These are phyloP conservation scores for Lepisosteus oculatus DNA, from an alignment of 2,113 vertebrate species.

Conservation along the genomic window DNA sequence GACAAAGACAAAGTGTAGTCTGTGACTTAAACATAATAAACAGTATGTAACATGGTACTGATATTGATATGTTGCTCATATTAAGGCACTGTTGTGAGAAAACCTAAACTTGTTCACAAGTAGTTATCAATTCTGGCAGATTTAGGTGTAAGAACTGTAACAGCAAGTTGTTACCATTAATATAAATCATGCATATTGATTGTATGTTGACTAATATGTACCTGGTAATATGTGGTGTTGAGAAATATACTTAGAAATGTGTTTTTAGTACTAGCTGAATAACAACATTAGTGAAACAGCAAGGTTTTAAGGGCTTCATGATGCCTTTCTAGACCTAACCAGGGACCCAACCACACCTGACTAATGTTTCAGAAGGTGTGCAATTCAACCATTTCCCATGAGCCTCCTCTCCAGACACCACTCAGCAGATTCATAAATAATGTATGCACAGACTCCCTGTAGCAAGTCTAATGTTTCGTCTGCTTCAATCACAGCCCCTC, in stretches of 20 bases:
- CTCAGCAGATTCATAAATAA: slow-evolving; percentile 38
- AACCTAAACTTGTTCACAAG: neutral
- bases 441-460: slow-evolving; percentile 29
- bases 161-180: neutral
- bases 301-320: neutral
- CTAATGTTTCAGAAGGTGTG: slow-evolving; percentile 29
- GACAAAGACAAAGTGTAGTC: neutral
- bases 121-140: neutral
- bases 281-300: slow-evolving; percentile 25
- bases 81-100: neutral
- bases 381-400: slow-evolving; percentile 38
- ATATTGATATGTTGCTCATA: neutral
- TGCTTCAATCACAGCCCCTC: slow-evolving; percentile 35
- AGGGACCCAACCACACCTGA: slow-evolving; percentile 18
- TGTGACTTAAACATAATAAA: too few relatives aligned
- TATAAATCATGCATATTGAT: neutral
- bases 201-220: neutral
- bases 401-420: slow-evolving; percentile 30
- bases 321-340: neutral
- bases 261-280: slow-evolving; percentile 19
- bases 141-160: neutral
- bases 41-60: too few relatives aligned
- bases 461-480: slow-evolving; percentile 33
- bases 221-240: neutral
- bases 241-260: neutral